These are phyloP conservation scores for Helicolenus hilgendorfi DNA, from an alignment of 2,797 vertebrate genomes.

Conservation along the genomic window DNA sequence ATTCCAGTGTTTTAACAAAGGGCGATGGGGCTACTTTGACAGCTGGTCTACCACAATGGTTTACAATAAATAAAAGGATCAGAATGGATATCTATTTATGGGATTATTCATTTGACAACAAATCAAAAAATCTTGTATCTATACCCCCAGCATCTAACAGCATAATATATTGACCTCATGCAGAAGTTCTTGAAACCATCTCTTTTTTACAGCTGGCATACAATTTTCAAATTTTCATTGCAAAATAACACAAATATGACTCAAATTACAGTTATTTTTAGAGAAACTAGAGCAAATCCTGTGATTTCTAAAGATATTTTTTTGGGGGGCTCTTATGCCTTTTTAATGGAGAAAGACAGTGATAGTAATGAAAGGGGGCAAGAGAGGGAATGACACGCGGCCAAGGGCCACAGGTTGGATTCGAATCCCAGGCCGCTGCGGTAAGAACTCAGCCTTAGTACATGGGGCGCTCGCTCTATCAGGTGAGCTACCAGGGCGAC, in stretches of 20 bases:
- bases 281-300: not conserved
- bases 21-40: constrained; percentile 1
- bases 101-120: not conserved
- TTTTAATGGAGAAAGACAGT: no score
- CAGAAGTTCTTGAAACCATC: no score
- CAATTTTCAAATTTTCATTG: not conserved
- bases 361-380: no score
- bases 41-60: constrained; percentile 35
- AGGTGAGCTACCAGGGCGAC: no score
- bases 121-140: not conserved
- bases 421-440: no score
- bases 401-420: no score
- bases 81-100: not conserved
- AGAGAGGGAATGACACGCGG: no score
- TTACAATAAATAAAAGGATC: constrained; percentile 30
- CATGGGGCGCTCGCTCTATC: no score
- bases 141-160: not conserved
- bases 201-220: not conserved
- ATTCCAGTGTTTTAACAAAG: constrained; percentile 40
- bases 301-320: not conserved
- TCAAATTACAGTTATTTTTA: not conserved
- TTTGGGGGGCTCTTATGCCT: no score
- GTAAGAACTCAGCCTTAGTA: no score
- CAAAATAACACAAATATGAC: not conserved
- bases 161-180: not conserved